Base-by-base conservation (phyloP, 2,113 vertebrate genomes). In the Sceloporus undulatus region DNA sequence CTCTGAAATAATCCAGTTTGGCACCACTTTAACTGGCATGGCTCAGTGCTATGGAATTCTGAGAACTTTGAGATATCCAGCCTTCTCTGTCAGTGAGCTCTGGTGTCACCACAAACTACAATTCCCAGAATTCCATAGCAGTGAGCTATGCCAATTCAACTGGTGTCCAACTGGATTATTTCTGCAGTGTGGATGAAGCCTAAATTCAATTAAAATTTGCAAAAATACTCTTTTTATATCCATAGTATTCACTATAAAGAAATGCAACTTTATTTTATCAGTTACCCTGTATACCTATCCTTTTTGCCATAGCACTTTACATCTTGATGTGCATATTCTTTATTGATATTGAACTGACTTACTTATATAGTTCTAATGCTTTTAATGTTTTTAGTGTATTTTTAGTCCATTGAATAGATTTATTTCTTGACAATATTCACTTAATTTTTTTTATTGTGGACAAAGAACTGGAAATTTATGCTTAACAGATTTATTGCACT, bases 371-470 rank as follows among this genome's bases (percentile, higher is more conserved):
- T 4, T 77, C 3, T 7, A 71, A 1, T 74, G 14, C 78, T 38
- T 11, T 79, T 73, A 42, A 65, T 21, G 38, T 21, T 54, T 42
- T 25, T 18, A n/a, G 40, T 65, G 34, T 4, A 56, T 62, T 40
- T 73, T 86, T n/a, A 78, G 9, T 40, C 2, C 21, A 74, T 59
- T 38, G n/a, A 89, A 85, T 73, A 85, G 14, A 1, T 16, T 27
- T 70, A 84, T 88, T 85, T 86, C 56, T 59, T 42, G 82, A 73
- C 25, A 3, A 84, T 1, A 40, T 82, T 88, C 0, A 54, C 54
- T 40, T 9, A 40, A 70, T 52, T 3, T 40, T 40, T 56, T 68
- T 77, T 48, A 89, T 56, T 86, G 18, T 91, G 48, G 84, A 90
- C 27, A 74, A 7, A 80, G 52, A 9, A n/a, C 19, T 84, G 56